Evolutionary conservation across 1,140 invertebrate genomes (phyloP), one percentile per base, ranked within the genome.

Genomic region (Planococcus citri): DNA sequence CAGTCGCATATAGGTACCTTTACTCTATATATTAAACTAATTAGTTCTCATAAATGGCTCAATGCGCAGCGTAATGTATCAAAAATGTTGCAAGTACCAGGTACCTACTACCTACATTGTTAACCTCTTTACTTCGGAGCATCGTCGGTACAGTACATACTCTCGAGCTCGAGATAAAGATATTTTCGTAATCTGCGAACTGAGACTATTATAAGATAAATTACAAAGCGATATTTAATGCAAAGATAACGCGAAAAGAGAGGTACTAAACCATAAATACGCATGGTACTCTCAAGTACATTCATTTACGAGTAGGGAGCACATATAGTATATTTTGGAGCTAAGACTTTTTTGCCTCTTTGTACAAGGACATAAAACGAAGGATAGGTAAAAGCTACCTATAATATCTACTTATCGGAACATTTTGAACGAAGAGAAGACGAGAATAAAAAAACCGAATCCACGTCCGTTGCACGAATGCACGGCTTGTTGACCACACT

Each of bases 401-500:
- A 51, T 51, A 20, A 51, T 51, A n/a, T n/a, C n/a, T n/a, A n/a
- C n/a, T n/a, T n/a, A n/a, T n/a, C n/a, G n/a, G n/a, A n/a, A n/a
- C n/a, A n/a, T n/a, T n/a, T n/a, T n/a, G n/a, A n/a, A n/a, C n/a
- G n/a, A 9, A 51, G 10, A 14, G 12, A 51, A 51, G 6, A 8
- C 33, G 33, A 20, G 6, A 17, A 9, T 51, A 6, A 17, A 51
- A 51, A 51, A 51, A 20, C 4, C 41, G 17, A 51, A 51, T 14
- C 41, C 10, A 17, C 17, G n/a, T 20, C 41, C 41, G 41, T 51
- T 51, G 41, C 41, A 20, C 41, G 41, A 51, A 51, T 51, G 41
- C 41, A 51, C 41, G 41, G 41, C 41, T 51, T 51, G 41, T 51
- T 51, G 41, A 51, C 41, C 41, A 51, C 17, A 51, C 41, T 51